Evolutionary conservation across 2,113 vertebrate species (phyloP), one percentile per base, ranked within the genome.

Genomic region (Rhynchomys soricoides): DNA sequence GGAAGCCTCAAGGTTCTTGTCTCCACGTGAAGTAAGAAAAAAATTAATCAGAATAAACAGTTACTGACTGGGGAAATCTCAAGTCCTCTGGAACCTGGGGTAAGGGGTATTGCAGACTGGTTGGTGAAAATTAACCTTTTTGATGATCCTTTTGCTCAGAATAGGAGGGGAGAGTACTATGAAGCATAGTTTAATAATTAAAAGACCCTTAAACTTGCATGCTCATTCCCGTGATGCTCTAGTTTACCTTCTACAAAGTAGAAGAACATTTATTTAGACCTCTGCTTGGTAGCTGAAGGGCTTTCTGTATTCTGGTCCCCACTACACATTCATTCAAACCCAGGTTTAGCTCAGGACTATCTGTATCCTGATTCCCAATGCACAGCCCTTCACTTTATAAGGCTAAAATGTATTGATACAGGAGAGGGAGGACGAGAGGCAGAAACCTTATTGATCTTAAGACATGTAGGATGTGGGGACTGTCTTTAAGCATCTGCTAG

Each of bases 391-490:
- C 15, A 22, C 16, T 0, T 1, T 9, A 19, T 4, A 1, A 5
- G 1, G 43, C 12, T 8, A 1, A 1, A 43, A 40, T 8, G 45
- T 7, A 7, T 3, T 45, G 57, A 85, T 29, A 50, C 2, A 40
- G 31, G 6, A 29, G 8, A 9, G 26, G 1, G 4, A 48, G 1
- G 11, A 75, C n/a, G 1, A 17, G 34, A 75, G 21, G 2, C 19
- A 31, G 9, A 55, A 24, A 4, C 12, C 13, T 31, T n/a, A 19
- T 29, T 50, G 52, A 45, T 4, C 74, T 59, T 26, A 45, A 64
- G 29, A 7, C 2, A 66, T 50, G 12, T 5, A 50, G 45, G 7
- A 9, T 40, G 5, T 43, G 0, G 45, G 2, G 0, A 7, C 19
- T 93, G 57, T 45, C 21, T 57, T 70, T 24, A 1, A 40, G 34